A percentile compares a stretch with the other conserved stretches of the same genome.
These are phyloP conservation scores for Hydrochoerus hydrochaeris DNA, from an alignment of 2,113 vertebrate species.

Conservation along the genomic window DNA sequence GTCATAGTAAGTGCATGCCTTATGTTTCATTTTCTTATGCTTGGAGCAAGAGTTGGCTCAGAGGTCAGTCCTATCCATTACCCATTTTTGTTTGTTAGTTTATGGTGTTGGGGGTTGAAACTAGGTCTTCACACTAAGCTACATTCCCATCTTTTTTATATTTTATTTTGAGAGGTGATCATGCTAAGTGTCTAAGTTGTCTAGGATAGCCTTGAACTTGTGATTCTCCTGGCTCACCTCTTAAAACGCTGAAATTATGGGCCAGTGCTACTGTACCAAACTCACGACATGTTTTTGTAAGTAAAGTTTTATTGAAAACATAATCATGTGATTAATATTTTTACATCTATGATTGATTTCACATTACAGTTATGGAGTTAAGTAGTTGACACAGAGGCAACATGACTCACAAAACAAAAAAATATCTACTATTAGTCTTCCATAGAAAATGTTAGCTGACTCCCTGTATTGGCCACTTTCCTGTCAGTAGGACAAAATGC, in stretches of 20 bases:
- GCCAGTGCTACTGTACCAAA: background rate
- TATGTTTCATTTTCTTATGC: background rate
- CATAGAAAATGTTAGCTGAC: background rate
- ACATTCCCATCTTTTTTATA: background rate
- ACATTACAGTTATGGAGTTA: background rate
- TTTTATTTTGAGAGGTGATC: background rate
- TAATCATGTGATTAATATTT: background rate
- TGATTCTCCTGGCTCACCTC: background rate
- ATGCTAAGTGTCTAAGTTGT: background rate
- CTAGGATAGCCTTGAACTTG: background rate
- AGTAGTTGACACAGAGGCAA: background rate
- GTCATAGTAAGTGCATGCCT: background rate
- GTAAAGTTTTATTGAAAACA: slow-evolving; percentile 44
- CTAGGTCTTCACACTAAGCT: background rate
- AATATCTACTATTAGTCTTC: slow-evolving; percentile 3
- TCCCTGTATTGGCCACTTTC: background rate
- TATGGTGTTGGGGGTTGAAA: background rate
- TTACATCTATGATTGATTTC: background rate
- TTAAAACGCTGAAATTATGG: background rate
- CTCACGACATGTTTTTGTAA: background rate
- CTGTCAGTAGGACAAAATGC: background rate
- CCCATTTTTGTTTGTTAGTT: background rate
- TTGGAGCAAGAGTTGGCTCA: background rate
- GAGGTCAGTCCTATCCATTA: background rate
- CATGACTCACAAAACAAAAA: background rate